Conservation (phyloP, 2,113 vertebrate genomes). For the Tilapia sparmanii region DNA sequence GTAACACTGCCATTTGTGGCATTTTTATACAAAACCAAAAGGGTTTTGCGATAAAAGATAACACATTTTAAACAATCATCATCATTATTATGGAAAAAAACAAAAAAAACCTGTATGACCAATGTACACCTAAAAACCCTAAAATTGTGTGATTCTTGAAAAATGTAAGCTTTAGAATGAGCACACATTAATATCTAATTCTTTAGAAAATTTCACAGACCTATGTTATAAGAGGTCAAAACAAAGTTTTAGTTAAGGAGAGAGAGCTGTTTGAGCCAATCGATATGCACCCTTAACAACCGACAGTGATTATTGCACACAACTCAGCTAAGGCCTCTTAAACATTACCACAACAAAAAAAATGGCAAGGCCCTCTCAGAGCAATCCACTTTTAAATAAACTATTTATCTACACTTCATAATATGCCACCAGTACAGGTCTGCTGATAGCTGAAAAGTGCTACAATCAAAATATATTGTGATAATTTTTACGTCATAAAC, state of each 20-base stretch:
- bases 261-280: neutral
- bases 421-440: constrained; percentile 15
- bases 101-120: neutral
- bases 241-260: neutral
- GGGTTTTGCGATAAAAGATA: neutral
- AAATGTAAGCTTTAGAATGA: constrained; percentile 8
- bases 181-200: neutral
- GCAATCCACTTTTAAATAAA: constrained; percentile 21
- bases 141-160: neutral
- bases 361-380: constrained; percentile 4
- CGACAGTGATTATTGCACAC: constrained; percentile 67
- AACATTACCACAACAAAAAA: constrained; percentile 5
- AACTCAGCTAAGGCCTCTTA: constrained; percentile 69
- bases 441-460: constrained; percentile 34
- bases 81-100: neutral
- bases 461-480: constrained; percentile 23
- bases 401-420: constrained; percentile 41
- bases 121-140: constrained; percentile 2
- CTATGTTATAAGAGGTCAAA: neutral
- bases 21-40: neutral
- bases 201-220: neutral
- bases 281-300: neutral
- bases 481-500: constrained; percentile 33
- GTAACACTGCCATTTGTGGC: neutral
- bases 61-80: neutral